Base-by-base conservation (phyloP, 2,888 invertebrate species). In the Anticlea derivata region DNA sequence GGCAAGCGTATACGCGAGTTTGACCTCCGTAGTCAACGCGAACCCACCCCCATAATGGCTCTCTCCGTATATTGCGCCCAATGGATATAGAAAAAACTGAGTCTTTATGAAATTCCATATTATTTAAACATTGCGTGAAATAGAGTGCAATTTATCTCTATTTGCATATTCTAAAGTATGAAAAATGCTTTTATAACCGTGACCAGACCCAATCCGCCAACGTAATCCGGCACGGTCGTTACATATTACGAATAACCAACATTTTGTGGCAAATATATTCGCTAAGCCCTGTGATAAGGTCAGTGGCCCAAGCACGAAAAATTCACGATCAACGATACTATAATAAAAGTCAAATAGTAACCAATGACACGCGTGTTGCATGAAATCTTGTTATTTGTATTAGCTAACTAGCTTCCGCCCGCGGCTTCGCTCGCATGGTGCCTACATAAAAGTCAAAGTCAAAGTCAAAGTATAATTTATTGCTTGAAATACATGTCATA, bases 161-260 rank as follows among this genome's bases (percentile, higher is more conserved):
- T 59, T 59, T 59, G 56, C 56, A 59, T 59, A 27, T 31, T 31
- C 3, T 27, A 39, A n/a, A n/a, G n/a, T 43, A 50, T 59, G 53
- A 55, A 48, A 49, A 55, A 50, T 55, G 44, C 33, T 53, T n/a
- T n/a, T 48, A 50, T 45, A 49, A 40, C 44, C 41, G 43, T 17
- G 43, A 43, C 49, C 26, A 37, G 17, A 11, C 37, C 24, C 23
- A 43, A 49, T 43, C 37, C 41, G 35, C 22, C 22, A 7, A n/a
- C 17, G 50, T 33, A 44, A 54, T 50, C 40, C 48, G 45, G 55
- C 48, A 27, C 40, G 29, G 44, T n/a, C n/a, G 45, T 40, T 35
- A 34, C 35, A 54, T 54, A 60, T 56, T 60, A 57, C 55, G 44
- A 49, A 49, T 45, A 33, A 20, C 27, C 44, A 26, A 47, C 22